Evolutionary conservation across 1,140 invertebrate species (phyloP).

Genomic region (Pissodes strobi): DNA sequence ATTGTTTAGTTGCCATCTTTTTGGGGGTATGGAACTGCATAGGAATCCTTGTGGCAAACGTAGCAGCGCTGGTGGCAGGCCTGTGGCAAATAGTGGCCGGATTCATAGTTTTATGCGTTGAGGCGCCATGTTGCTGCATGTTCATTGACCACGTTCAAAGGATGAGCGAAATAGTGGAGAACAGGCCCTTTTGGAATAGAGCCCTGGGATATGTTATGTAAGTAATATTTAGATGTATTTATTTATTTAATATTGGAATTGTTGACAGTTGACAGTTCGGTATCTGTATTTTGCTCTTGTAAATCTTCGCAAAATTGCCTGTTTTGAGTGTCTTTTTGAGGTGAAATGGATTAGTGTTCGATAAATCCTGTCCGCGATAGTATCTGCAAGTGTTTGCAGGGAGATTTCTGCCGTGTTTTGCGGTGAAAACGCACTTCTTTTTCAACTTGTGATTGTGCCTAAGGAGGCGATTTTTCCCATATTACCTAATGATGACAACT

Average conservation of each 20-base stretch:
- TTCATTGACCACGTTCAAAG: constrained; percentile 91
- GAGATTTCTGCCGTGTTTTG: too few species aligned
- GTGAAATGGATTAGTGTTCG: not conserved
- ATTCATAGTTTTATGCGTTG: constrained; percentile 82
- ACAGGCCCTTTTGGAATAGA: constrained; percentile 86
- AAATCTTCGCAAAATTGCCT: too few species aligned
- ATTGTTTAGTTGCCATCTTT: constrained; percentile 83
- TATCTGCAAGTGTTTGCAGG: too few species aligned
- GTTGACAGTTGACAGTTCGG: not conserved
- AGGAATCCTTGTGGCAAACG: constrained; percentile 66
- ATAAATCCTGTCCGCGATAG: too few species aligned
- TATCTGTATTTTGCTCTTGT: too few species aligned
- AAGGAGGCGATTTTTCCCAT: too few species aligned
- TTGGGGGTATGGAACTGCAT: constrained; percentile 81
- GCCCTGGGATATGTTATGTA: constrained; percentile 85
- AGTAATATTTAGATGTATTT: constrained; percentile 60
- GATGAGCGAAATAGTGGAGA: constrained; percentile 79
- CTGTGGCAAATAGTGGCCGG: constrained; percentile 89
- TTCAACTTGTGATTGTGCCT: too few species aligned
- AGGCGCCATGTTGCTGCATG: constrained; percentile 93
- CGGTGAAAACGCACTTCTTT: too few species aligned
- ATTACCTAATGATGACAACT: too few species aligned
- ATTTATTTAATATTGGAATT: too few species aligned
- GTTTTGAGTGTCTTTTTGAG: too few species aligned
- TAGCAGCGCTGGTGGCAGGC: constrained; percentile 77